Evolutionary conservation across 35 echinoderm and acorn worm species (phyloP).

Genomic region (Strongylocentrotus purpuratus): DNA sequence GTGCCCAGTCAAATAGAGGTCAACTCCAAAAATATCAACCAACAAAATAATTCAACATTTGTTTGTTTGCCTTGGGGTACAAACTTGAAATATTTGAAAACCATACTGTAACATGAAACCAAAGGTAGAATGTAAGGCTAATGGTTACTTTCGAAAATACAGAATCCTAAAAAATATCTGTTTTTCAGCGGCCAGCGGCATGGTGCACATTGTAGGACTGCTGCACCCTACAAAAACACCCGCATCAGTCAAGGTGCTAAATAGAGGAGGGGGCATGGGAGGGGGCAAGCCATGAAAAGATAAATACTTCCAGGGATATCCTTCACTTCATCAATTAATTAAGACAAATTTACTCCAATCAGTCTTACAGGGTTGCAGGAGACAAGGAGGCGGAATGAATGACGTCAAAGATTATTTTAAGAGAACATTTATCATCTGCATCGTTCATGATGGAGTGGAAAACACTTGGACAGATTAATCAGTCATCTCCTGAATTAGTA

Average conservation of each 20-base stretch:
- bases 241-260: neutral
- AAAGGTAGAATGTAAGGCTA: neutral
- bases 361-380: neutral
- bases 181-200: neutral
- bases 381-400: neutral
- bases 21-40: neutral
- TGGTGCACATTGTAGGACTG: neutral
- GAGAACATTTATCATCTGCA: neutral
- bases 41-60: neutral
- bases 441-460: neutral
- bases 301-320: neutral
- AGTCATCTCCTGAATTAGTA: neutral
- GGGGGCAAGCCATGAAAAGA: neutral
- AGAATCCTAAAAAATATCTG: neutral
- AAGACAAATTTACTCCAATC: neutral
- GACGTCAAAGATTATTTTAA: neutral
- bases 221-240: neutral
- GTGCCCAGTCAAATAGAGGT: neutral
- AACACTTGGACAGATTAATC: constrained; percentile 9
- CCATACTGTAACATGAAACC: neutral
- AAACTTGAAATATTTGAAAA: neutral
- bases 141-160: neutral
- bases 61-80: neutral
- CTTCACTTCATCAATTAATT: neutral
- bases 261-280: neutral